Conservation (phyloP, 2,113 vertebrate genomes). For the Sturnus vulgaris region DNA sequence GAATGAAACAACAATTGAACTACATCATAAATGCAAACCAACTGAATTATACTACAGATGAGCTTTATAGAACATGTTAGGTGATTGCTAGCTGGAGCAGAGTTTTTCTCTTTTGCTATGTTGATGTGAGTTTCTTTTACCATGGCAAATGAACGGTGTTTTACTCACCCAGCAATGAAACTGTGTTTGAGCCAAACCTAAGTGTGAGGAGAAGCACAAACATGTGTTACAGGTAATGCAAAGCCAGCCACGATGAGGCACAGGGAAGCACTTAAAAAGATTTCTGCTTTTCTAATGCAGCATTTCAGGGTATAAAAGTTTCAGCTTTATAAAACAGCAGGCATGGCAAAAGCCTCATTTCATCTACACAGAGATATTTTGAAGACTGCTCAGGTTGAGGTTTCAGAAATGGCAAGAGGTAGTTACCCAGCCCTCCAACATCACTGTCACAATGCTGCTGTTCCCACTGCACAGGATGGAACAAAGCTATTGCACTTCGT, state of each 20-base stretch:
- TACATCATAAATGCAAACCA: neutral
- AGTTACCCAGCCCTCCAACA: neutral
- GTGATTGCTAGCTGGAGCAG: neutral
- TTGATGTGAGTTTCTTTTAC: neutral
- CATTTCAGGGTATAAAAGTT: neutral
- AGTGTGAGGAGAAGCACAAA: neutral
- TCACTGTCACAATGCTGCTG: neutral
- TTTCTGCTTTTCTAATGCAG: neutral
- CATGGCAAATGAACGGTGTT: neutral
- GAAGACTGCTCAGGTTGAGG: neutral
- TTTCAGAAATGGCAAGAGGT: neutral
- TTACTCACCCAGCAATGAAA: neutral
- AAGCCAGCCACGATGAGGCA: neutral
- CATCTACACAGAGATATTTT: neutral
- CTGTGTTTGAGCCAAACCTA: neutral
- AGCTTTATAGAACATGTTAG: neutral
- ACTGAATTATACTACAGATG: neutral
- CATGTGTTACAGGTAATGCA: neutral
- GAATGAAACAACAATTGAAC: neutral
- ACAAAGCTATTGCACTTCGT: neutral
- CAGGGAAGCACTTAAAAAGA: neutral
- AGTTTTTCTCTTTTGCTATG: neutral
- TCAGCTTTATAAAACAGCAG: neutral
- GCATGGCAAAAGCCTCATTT: neutral
- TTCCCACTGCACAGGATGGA: neutral